Evolutionary conservation across 2,113 vertebrate species (phyloP).

Genomic region (Leiothrix lutea): DNA sequence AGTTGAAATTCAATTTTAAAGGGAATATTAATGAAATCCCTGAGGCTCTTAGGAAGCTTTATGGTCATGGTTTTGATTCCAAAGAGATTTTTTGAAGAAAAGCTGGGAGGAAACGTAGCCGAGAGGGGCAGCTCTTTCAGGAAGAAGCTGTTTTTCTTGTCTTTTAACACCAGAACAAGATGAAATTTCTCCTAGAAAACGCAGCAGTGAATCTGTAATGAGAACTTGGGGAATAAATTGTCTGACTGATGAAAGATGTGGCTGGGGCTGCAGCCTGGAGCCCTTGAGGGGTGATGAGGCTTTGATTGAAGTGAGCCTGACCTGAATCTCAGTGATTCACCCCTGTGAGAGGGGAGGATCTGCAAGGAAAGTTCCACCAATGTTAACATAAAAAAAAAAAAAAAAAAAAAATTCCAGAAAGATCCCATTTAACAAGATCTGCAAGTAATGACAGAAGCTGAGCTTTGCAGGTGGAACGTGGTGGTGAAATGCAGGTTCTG

Average conservation of each 20-base stretch:
- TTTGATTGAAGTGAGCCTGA: neutral
- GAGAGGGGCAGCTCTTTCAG: neutral
- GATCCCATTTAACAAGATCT: neutral
- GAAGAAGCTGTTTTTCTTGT: neutral
- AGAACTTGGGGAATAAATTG: neutral
- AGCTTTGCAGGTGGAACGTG: no score
- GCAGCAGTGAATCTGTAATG: neutral
- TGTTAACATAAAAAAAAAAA: neutral
- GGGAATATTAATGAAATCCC: neutral
- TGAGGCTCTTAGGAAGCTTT: fast-evolving
- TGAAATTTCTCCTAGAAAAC: neutral
- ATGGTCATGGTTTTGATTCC: neutral
- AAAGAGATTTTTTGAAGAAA: neutral
- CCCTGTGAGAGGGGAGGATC: neutral
- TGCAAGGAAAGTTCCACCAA: neutral
- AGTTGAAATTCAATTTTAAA: no score
- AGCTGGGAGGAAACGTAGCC: fast-evolving
- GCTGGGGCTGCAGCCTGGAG: neutral
- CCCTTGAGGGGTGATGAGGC: neutral
- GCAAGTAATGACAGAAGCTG: neutral
- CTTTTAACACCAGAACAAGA: neutral
- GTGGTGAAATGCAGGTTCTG: neutral
- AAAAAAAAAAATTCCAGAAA: fast-evolving
- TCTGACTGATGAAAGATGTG: neutral
- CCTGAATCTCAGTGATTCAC: neutral